A percentile compares a stretch with the other conserved stretches of the same genome.
phyloP scores from a whole-genome alignment of 2,113 vertebrate genomes.

The human (Homo sapiens) region DNA sequence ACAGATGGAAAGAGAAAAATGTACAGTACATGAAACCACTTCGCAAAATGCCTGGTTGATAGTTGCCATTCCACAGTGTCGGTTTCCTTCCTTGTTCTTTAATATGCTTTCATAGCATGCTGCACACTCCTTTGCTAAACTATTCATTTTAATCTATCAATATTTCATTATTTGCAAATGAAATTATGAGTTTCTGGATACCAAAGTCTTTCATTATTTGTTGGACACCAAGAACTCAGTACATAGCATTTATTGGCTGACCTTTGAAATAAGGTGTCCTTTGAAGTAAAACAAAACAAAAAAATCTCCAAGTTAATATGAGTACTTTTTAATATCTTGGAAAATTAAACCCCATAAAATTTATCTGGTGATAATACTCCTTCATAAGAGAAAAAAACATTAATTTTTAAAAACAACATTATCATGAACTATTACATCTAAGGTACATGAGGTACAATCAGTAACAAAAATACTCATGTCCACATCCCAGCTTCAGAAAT shows the following conservation, averaged over 20 bases:
- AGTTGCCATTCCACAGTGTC: accelerated
- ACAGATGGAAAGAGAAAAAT: neutral
- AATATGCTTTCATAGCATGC: accelerated
- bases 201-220: neutral
- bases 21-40: accelerated
- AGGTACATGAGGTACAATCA: neutral
- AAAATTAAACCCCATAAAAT: neutral
- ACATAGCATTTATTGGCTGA: neutral
- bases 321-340: constrained; percentile 1
- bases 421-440: no score
- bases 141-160: no score
- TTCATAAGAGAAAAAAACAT: neutral
- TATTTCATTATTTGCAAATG: neutral
- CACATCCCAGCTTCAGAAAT: neutral
- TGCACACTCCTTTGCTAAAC: neutral
- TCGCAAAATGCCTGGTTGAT: neutral
- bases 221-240: no score
- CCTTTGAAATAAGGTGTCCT: neutral
- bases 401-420: neutral
- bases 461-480: neutral
- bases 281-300: neutral
- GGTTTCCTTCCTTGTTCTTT: neutral
- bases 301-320: neutral
- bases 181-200: neutral
- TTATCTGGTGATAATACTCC: neutral